These are phyloP conservation scores for Hoplostethus mediterraneus DNA, from an alignment of 2,797 vertebrate species.

Conservation along the genomic window DNA sequence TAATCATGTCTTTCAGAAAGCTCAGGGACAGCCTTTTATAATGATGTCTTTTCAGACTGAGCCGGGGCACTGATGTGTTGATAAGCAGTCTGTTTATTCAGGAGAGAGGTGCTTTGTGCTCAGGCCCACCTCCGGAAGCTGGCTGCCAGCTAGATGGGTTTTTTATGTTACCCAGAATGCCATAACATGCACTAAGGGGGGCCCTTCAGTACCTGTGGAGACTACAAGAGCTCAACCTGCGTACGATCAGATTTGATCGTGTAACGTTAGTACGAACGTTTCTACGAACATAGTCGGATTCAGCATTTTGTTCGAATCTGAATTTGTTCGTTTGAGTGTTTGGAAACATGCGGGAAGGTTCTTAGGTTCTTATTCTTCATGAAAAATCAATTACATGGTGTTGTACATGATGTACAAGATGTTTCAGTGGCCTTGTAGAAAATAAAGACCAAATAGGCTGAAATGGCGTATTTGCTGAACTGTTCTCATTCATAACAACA, in stretches of 20 bases:
- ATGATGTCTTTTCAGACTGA: slow-evolving; percentile 34
- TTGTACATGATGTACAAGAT: no score
- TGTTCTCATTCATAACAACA: no score
- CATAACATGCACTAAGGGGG: slow-evolving; percentile 3
- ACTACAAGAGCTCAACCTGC: background rate
- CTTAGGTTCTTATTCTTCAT: no score
- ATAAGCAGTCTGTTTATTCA: slow-evolving; percentile 30
- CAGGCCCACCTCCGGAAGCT: slow-evolving; percentile 8
- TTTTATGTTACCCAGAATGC: slow-evolving; percentile 28
- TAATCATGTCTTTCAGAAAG: slow-evolving; percentile 19
- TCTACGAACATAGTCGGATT: no score
- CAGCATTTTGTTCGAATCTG: no score
- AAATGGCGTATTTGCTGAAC: no score
- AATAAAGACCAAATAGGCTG: no score
- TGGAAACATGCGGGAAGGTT: no score
- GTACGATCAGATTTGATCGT: background rate
- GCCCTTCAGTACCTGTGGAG: slow-evolving; percentile 8
- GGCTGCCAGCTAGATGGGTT: background rate
- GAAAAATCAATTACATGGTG: no score
- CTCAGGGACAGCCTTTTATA: slow-evolving; percentile 51
- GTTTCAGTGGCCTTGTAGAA: no score
- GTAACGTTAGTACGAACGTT: no score
- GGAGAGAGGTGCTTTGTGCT: slow-evolving; percentile 12
- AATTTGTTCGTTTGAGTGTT: no score
- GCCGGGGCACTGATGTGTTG: slow-evolving; percentile 26